Base-by-base conservation (phyloP, 1,140 invertebrate species). In the Neelides sp. region DNA sequence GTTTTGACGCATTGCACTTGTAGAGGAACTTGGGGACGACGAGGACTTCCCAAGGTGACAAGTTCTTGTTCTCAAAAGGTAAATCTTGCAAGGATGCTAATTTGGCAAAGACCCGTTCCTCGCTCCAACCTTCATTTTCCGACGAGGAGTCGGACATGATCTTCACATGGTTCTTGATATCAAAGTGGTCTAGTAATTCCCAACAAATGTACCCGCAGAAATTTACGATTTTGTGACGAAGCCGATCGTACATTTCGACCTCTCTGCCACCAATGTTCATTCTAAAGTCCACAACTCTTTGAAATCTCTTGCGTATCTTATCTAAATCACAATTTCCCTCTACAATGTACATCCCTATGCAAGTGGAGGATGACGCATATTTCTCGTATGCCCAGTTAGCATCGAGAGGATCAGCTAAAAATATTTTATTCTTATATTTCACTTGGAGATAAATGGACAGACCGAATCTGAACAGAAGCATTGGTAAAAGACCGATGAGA, bases 41-140 rank as follows among this genome's bases (percentile, higher is more conserved):
- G 5, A 61, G 50, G 30, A 57, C 50, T 43, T 61, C 59, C 59
- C 59, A 61, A 3, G 52, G 59, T 3, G 55, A 37, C 15, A 48
- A 54, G 13, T 48, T 48, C 17, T 26, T 19, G 1, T 23, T 12
- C 7, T 36, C 17, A 44, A 48, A 13, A 44, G 53, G 24, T 26
- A 32, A 23, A 32, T 61, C 59, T 27, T 61, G 52, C n/a, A 57
- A 19, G 17, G 36, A 40, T 27, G 35, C 46, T 4, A 61, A n/a
- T 42, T 50, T 50, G n/a, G 46, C 30, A 41, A 57, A 61, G 7
- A 61, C 17, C 15, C 54, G 42, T 10, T 50, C 22, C 42, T 50
- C 53, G 15, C 36, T 48, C n/a, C 50, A 36, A 7, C 32, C 46
- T 24, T 30, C 22, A n/a, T 51, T 8, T 5, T n/a, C 35, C 10